These are phyloP conservation scores for Antennarius striatus DNA, from an alignment of 2,113 vertebrate species.

Conservation along the genomic window DNA sequence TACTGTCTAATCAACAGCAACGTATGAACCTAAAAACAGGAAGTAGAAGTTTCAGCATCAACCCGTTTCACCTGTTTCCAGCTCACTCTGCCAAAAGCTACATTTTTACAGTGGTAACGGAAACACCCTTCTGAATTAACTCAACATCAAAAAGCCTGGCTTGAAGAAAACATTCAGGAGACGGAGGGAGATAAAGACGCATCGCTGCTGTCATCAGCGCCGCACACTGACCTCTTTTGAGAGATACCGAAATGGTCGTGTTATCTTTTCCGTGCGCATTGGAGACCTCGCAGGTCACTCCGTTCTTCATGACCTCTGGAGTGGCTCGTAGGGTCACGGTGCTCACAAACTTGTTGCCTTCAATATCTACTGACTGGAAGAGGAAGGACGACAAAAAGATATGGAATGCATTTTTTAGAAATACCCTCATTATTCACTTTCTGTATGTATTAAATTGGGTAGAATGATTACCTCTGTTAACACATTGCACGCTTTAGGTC, in stretches of 20 bases:
- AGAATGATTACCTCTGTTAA: too few species aligned
- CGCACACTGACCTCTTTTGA: constrained; percentile 66
- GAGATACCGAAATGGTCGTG: constrained; percentile 66
- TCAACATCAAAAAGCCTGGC: neutral
- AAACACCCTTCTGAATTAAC: too few species aligned
- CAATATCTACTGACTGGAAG: constrained; percentile 61
- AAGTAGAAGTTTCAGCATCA: neutral
- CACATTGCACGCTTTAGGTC: too few species aligned
- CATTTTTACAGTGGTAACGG: too few species aligned
- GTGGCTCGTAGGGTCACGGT: constrained; percentile 77
- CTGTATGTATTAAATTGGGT: too few species aligned
- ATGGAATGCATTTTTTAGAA: neutral
- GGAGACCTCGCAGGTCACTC: constrained; percentile 78
- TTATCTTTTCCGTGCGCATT: constrained; percentile 72
- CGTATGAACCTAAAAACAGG: too few species aligned
- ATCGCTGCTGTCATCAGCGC: neutral
- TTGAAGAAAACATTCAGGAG: neutral
- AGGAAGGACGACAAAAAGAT: neutral
- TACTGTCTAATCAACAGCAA: too few species aligned
- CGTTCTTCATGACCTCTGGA: constrained; percentile 69
- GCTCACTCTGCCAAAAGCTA: neutral
- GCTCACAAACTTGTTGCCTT: constrained; percentile 79
- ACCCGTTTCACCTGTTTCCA: neutral
- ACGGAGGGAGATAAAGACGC: neutral
- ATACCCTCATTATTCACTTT: neutral